Percentiles rank a stretch among this genome's conserved stretches.
These are phyloP conservation scores for Penaeus japonicus DNA, from an alignment of 1,140 invertebrate species.

Conservation along the genomic window DNA sequence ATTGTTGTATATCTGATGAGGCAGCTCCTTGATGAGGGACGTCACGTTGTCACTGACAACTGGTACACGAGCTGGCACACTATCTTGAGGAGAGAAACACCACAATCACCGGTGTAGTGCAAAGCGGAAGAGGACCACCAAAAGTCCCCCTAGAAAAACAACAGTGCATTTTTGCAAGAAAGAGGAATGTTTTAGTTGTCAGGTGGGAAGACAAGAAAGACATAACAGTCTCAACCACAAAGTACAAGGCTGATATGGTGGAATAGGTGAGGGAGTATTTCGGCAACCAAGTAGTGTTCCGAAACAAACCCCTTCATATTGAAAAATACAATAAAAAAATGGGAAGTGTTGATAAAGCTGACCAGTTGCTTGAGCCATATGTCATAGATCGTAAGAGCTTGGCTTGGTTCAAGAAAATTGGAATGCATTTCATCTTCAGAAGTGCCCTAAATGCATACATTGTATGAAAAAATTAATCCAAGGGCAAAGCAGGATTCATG, in stretches of 20 bases:
- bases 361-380: conserved; percentile 39
- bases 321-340: not conserved
- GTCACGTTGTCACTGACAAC: conserved; percentile 29
- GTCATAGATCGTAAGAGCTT: not conserved
- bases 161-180: conserved; percentile 15
- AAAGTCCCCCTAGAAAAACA: not conserved
- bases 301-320: conserved; percentile 16
- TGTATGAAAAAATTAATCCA: not conserved
- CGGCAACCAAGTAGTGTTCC: conserved; percentile 9
- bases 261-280: conserved; percentile 2
- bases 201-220: conserved; percentile 26
- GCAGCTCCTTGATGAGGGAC: not conserved
- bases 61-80: conserved; percentile 13
- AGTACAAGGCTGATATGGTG: not conserved
- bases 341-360: conserved; percentile 18
- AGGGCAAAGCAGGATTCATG: not conserved
- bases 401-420: conserved; percentile 40
- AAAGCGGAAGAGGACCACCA: conserved; percentile 13
- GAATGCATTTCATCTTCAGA: conserved; percentile 23
- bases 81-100: not conserved
- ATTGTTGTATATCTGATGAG: conserved; percentile 10
- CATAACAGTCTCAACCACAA: conserved; percentile 2
- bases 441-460: conserved; percentile 4
- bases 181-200: not conserved
- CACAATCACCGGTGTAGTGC: conserved; percentile 10